Conservation (phyloP, 2,797 vertebrate genomes). For the Momotus momota region DNA sequence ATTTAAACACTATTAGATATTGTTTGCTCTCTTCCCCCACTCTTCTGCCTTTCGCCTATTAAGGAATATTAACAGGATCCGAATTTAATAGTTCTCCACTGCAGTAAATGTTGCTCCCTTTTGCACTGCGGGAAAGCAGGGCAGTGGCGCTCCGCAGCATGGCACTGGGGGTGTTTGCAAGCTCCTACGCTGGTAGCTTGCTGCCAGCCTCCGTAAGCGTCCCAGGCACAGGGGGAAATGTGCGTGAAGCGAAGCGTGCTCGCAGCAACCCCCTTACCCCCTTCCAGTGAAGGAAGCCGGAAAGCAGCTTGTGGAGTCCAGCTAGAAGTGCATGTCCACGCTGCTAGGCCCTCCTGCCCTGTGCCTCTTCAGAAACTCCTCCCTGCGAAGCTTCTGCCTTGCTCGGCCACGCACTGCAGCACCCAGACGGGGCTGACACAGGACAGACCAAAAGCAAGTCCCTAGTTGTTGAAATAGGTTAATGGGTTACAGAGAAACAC, state of each 20-base stretch:
- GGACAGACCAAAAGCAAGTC: not conserved
- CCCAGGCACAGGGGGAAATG: not conserved
- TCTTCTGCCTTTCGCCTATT: conserved; percentile 61
- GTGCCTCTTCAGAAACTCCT: fast-evolving
- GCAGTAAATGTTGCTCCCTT: not conserved
- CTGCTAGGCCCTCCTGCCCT: not conserved
- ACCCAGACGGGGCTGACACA: not conserved
- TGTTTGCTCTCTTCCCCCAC: conserved; percentile 39
- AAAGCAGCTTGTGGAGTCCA: not conserved
- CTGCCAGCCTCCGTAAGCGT: not conserved
- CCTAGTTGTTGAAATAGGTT: not conserved
- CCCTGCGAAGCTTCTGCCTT: not conserved
- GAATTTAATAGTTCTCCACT: not conserved
- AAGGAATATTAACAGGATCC: conserved; percentile 29
- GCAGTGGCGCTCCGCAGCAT: fast-evolving
- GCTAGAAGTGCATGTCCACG: fast-evolving
- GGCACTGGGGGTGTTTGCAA: not conserved
- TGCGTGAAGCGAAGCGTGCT: fast-evolving
- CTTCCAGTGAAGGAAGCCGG: not conserved
- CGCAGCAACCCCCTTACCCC: not conserved
- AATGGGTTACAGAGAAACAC: not conserved
- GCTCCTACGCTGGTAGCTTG: not conserved
- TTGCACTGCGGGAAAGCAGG: not conserved
- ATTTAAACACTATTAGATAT: conserved; percentile 36
- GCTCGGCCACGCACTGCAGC: not conserved